These are phyloP conservation scores for Aspidiotus destructor DNA, from an alignment of 2,888 invertebrate genomes.

Conservation along the genomic window DNA sequence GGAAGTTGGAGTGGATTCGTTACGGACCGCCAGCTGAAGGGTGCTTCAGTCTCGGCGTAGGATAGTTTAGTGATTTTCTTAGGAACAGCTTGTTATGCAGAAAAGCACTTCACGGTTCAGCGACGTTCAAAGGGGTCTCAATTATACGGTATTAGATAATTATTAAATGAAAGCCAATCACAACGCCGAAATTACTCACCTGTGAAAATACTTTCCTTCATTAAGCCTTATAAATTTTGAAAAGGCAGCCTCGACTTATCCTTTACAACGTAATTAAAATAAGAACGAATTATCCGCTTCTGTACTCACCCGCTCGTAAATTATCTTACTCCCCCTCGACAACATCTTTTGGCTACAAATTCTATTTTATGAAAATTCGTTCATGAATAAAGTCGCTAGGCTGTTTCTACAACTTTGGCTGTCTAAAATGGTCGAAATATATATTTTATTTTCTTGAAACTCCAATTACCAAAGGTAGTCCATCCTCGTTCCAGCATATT, in stretches of 20 bases:
- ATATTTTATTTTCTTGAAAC: too few relatives aligned
- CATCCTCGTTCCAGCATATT: too few relatives aligned
- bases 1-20: background rate
- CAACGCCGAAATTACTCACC: slow-evolving; percentile 26
- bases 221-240: slow-evolving; percentile 17
- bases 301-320: background rate
- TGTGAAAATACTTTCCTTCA: slow-evolving; percentile 32
- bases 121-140: slow-evolving; percentile 27
- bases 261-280: slow-evolving; percentile 11
- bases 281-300: slow-evolving; percentile 10
- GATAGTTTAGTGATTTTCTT: slow-evolving; percentile 32
- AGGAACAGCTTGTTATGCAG: slow-evolving; percentile 32
- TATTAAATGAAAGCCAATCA: slow-evolving; percentile 32
- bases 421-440: too few relatives aligned
- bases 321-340: background rate
- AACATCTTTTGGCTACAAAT: too few relatives aligned
- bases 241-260: slow-evolving; percentile 8
- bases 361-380: too few relatives aligned
- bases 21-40: slow-evolving; percentile 21
- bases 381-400: too few relatives aligned
- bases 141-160: slow-evolving; percentile 31
- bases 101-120: slow-evolving; percentile 31
- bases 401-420: too few relatives aligned
- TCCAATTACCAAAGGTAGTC: too few relatives aligned
- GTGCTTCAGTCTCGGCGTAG: slow-evolving; percentile 25